phyloP scores from a whole-genome alignment of 2,797 vertebrate species.

The Moxostoma hubbsi region DNA sequence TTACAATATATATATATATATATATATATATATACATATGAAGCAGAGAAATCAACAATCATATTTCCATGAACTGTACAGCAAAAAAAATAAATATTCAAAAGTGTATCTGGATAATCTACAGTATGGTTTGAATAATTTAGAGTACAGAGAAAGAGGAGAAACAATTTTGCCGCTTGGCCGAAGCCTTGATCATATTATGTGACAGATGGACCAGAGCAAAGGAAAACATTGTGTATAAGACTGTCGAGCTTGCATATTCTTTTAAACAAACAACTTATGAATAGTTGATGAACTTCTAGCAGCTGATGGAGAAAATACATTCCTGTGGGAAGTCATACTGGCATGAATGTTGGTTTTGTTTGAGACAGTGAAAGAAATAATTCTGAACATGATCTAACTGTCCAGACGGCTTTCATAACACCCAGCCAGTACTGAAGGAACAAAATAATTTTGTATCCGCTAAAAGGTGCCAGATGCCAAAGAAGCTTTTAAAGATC shows the following conservation, averaged over 20 bases:
- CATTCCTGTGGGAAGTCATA: slow-evolving; percentile 5
- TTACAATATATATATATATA: no score
- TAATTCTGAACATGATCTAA: slow-evolving; percentile 27
- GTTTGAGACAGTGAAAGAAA: slow-evolving; percentile 27
- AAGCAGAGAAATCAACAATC: slow-evolving; percentile 5
- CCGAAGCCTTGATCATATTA: slow-evolving; percentile 22
- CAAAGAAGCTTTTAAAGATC: not conserved
- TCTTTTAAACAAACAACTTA: slow-evolving; percentile 19
- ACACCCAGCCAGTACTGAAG: not conserved
- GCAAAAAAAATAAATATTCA: slow-evolving; percentile 15
- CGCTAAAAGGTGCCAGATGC: not conserved
- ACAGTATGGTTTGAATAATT: slow-evolving; percentile 11
- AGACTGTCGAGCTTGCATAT: slow-evolving; percentile 18
- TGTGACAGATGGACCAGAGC: not conserved
- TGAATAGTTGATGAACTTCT: slow-evolving; percentile 39
- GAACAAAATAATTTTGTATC: not conserved
- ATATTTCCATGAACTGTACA: not conserved
- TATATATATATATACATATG: no score
- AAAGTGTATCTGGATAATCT: not conserved
- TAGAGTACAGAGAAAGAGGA: not conserved
- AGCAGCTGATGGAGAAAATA: slow-evolving; percentile 31
- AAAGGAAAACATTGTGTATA: slow-evolving; percentile 19
- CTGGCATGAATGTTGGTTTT: slow-evolving; percentile 5
- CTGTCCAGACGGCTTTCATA: slow-evolving; percentile 19
- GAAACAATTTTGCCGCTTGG: not conserved